phyloP scores from a whole-genome alignment of 2,888 invertebrate species.

The Dichetophora obliterata region DNA sequence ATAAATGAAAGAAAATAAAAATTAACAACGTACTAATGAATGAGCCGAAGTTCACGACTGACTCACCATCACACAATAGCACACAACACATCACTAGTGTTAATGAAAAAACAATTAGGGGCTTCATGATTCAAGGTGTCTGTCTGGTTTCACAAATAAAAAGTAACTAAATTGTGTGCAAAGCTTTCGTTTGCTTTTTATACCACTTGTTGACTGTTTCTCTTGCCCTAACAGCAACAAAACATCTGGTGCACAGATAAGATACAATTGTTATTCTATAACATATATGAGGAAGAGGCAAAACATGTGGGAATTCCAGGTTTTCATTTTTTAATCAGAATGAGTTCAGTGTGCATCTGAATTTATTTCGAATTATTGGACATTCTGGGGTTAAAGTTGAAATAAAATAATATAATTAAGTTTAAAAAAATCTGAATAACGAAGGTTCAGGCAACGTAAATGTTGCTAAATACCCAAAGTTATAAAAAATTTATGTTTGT shows the following conservation, averaged over 20 bases:
- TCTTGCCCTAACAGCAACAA: neutral
- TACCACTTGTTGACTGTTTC: neutral
- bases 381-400: too few relatives aligned
- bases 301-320: neutral
- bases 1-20: neutral
- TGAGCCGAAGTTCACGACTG: neutral
- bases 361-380: too few relatives aligned
- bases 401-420: too few relatives aligned
- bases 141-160: neutral
- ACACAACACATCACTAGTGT: neutral
- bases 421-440: too few relatives aligned
- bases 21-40: neutral
- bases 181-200: conserved; percentile 1
- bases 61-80: conserved; percentile 13
- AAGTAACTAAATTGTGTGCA: neutral
- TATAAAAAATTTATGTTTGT: too few relatives aligned
- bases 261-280: neutral
- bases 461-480: too few relatives aligned
- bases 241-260: neutral
- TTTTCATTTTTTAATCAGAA: neutral
- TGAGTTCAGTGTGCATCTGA: too few relatives aligned
- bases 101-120: neutral
- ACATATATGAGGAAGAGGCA: neutral
- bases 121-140: neutral
- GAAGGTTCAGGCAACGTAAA: too few relatives aligned